phyloP scores from a whole-genome alignment of 2,888 invertebrate genomes.

The Strigamia maritima region DNA sequence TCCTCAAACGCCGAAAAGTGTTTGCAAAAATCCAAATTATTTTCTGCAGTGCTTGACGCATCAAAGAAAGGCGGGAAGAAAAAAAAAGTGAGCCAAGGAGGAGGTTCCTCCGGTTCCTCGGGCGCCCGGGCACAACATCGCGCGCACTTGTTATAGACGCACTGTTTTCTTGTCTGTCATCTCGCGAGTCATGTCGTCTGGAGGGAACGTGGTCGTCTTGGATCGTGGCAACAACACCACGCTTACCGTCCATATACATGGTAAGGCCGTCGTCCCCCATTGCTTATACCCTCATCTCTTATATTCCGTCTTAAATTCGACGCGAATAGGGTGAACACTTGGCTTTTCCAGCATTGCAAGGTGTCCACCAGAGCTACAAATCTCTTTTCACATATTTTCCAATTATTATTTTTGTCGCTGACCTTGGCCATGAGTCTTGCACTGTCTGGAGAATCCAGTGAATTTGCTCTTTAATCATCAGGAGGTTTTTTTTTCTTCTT shows the following conservation, averaged over 20 bases:
- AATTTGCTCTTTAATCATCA: neutral
- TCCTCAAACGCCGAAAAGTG: neutral
- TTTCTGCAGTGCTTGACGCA: constrained; percentile 4
- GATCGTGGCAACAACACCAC: constrained; percentile 95
- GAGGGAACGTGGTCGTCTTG: constrained; percentile 79
- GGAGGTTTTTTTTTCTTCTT: neutral
- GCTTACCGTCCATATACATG: constrained; percentile 93
- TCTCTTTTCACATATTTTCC: neutral
- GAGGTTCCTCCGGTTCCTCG: constrained; percentile 4
- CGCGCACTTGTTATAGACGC: constrained; percentile 4
- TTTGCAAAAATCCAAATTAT: neutral
- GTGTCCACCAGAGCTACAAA: neutral
- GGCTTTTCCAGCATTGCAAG: constrained; percentile 44
- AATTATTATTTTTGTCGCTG: neutral
- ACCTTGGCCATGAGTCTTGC: neutral
- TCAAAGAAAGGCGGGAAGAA: constrained; percentile 4
- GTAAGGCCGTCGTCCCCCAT: constrained; percentile 61
- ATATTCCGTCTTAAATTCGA: constrained; percentile 35
- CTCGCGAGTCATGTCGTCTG: constrained; percentile 36
- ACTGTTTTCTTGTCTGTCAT: neutral
- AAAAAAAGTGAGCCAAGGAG: constrained; percentile 4
- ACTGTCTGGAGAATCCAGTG: neutral
- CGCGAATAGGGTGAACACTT: constrained; percentile 36
- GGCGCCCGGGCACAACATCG: constrained; percentile 4
- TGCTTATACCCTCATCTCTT: neutral